A percentile compares a stretch with the other conserved stretches of the same genome.
These are phyloP conservation scores for Notoglanidium macrostoma DNA, from an alignment of 2,797 vertebrate species.

Conservation along the genomic window DNA sequence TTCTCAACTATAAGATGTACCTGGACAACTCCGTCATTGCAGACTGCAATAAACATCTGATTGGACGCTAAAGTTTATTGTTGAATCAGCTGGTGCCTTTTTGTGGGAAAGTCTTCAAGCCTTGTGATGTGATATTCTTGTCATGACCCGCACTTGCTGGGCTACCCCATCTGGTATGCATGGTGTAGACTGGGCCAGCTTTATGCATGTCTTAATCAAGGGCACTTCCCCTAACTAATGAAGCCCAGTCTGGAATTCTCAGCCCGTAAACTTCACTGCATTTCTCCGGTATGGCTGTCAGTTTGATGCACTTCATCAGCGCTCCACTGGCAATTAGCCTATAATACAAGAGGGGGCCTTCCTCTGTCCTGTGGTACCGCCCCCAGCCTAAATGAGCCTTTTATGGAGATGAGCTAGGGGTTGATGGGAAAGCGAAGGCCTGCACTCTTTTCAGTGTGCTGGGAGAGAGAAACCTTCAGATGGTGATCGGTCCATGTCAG, in stretches of 20 bases:
- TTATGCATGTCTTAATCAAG: conserved; percentile 42
- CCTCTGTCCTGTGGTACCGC: conserved; percentile 64
- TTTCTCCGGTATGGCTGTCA: conserved; percentile 41
- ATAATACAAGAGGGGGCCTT: conserved; percentile 33
- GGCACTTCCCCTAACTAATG: conserved; percentile 36
- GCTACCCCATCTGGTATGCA: not conserved
- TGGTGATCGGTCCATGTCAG: conserved; percentile 83
- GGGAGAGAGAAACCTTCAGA: conserved; percentile 62
- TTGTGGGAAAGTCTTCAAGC: not conserved
- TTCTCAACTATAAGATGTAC: not conserved
- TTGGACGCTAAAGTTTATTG: not conserved
- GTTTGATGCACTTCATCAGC: conserved; percentile 34
- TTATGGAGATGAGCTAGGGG: conserved; percentile 78
- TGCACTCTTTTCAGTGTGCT: conserved; percentile 25
- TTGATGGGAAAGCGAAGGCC: conserved; percentile 76
- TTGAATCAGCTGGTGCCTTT: not conserved
- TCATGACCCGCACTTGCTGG: not conserved
- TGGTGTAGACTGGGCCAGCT: conserved; percentile 5
- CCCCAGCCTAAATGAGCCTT: conserved; percentile 75
- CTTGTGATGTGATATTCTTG: not conserved
- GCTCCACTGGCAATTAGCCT: conserved; percentile 51
- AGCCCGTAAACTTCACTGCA: conserved; percentile 30
- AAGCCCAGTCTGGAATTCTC: conserved; percentile 42
- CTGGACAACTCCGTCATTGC: not conserved
- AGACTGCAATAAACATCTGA: not conserved